Evolutionary conservation across 2,113 vertebrate genomes (phyloP).

Genomic region (Pyrgilauda ruficollis): DNA sequence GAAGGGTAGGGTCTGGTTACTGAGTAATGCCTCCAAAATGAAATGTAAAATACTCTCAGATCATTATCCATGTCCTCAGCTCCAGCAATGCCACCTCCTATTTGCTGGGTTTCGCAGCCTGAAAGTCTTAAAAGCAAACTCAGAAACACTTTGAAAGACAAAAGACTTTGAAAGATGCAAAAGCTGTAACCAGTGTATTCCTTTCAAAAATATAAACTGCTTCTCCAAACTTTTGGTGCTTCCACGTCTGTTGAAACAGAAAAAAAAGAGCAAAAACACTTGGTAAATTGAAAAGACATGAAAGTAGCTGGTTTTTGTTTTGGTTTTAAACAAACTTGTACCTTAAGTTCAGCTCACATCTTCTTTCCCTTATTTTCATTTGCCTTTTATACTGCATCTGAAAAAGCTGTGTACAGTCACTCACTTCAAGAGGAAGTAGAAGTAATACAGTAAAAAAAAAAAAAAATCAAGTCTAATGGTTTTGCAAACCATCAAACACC

Average conservation of each 20-base stretch:
- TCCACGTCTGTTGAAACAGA: background rate
- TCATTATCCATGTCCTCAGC: fast-evolving
- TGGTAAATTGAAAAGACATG: background rate
- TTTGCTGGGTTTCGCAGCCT: background rate
- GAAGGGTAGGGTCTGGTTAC: background rate
- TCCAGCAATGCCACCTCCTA: background rate
- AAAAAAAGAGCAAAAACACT: background rate
- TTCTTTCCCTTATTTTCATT: background rate
- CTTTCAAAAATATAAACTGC: background rate
- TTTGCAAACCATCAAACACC: background rate
- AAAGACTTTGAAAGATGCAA: background rate
- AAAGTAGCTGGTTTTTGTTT: background rate
- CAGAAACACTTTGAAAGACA: background rate
- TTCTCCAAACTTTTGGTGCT: background rate
- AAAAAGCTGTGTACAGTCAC: background rate
- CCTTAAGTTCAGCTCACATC: background rate
- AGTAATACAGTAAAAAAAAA: background rate
- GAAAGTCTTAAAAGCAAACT: background rate
- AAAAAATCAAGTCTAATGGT: background rate
- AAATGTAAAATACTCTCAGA: background rate
- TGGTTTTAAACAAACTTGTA: background rate
- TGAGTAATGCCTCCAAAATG: background rate
- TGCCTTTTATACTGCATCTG: background rate
- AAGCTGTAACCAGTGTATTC: background rate
- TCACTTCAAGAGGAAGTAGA: background rate